phyloP scores from a whole-genome alignment of 1,140 invertebrate genomes.

The Nasonia vitripennis region DNA sequence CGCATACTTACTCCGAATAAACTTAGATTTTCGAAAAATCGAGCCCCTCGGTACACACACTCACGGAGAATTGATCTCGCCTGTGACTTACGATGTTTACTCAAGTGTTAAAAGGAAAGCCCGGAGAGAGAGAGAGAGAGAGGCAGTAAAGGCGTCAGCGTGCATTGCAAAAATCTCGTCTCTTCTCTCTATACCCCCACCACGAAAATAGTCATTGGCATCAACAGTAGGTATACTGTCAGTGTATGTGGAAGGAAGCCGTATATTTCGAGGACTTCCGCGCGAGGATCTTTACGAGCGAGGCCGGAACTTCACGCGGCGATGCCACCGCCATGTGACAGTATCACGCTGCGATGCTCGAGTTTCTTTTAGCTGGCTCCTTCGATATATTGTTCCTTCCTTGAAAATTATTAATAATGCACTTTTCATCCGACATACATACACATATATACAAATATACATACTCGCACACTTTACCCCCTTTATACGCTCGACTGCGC shows the following conservation, averaged over 20 bases:
- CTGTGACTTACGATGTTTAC: not conserved
- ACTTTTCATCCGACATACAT: too few relatives aligned
- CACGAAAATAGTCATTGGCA: conserved; percentile 27
- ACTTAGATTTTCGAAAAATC: conserved; percentile 12
- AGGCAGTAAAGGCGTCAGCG: not conserved
- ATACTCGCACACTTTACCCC: not conserved
- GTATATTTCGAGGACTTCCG: conserved; percentile 37
- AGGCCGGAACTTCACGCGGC: conserved; percentile 27
- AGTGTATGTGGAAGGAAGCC: conserved; percentile 14
- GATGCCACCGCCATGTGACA: not conserved
- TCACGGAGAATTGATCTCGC: not conserved
- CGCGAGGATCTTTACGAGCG: not conserved
- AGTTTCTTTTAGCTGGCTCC: too few relatives aligned
- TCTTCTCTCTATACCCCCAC: not conserved
- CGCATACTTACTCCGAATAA: not conserved
- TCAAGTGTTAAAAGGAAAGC: conserved; percentile 7
- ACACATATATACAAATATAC: too few relatives aligned
- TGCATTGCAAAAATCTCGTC: conserved; percentile 13
- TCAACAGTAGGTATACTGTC: too few relatives aligned
- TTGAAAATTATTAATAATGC: too few relatives aligned
- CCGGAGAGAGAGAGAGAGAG: not conserved
- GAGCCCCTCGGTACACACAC: too few relatives aligned
- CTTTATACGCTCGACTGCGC: not conserved
- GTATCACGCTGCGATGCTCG: not conserved
- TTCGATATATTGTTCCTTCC: too few relatives aligned